A percentile compares a stretch with the other conserved stretches of the same genome.
Evolutionary conservation across 2,797 vertebrate genomes (phyloP).

Genomic region (Lepus oiostolus): DNA sequence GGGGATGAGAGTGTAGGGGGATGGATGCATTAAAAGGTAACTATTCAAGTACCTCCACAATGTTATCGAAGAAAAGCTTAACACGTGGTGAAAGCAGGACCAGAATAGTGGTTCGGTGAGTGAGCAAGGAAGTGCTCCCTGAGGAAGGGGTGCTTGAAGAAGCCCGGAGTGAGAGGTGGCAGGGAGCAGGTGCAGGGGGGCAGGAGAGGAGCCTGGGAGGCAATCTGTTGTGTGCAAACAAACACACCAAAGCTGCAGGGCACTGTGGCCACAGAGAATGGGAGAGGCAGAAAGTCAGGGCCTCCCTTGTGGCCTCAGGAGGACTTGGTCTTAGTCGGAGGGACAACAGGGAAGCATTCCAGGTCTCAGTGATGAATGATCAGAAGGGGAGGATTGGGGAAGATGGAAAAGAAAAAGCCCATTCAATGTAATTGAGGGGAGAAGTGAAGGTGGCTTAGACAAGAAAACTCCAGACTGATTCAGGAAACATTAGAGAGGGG

Average conservation of each 20-base stretch:
- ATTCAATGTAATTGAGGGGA: neutral
- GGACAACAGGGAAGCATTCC: neutral
- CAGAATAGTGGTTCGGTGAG: too few species aligned
- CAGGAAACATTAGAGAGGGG: neutral
- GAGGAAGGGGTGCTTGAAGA: constrained; percentile 16
- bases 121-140: neutral
- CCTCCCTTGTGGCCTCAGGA: neutral
- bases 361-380: neutral
- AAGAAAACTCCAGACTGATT: neutral
- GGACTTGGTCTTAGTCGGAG: neutral
- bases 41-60: neutral
- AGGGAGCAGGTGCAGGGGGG: too few species aligned
- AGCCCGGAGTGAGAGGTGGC: neutral
- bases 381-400: neutral
- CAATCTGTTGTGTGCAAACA: neutral
- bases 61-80: neutral
- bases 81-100: neutral
- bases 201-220: neutral
- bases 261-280: neutral
- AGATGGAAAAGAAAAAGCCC: neutral
- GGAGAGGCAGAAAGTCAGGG: neutral
- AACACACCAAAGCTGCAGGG: neutral
- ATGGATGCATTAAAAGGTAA: constrained; percentile 14
- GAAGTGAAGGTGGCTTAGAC: neutral
- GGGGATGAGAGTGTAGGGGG: neutral